Conservation (phyloP, 2,797 vertebrate genomes). For the Danio albolineatus region DNA sequence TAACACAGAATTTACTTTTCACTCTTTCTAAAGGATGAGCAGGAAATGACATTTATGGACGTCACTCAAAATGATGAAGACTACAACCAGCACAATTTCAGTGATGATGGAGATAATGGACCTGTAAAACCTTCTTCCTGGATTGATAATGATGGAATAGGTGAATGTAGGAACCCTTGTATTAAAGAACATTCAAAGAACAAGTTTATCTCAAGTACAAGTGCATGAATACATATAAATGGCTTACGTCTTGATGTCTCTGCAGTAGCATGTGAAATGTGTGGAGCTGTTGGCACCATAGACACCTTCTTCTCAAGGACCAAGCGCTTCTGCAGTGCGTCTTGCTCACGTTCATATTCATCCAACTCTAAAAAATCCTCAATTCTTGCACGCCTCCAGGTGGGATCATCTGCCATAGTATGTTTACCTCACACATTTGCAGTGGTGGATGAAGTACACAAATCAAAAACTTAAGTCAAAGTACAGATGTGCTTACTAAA, state of each 20-base stretch:
- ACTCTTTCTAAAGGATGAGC: constrained; percentile 52
- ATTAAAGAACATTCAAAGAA: too few relatives aligned
- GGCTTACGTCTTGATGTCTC: not conserved
- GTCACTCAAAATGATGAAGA: constrained; percentile 31
- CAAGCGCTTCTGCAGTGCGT: constrained; percentile 94
- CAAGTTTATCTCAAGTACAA: not conserved
- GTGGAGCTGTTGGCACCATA: constrained; percentile 84
- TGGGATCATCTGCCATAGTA: constrained; percentile 59
- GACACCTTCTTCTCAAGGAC: constrained; percentile 90
- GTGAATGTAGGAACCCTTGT: constrained; percentile 40
- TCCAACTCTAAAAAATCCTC: constrained; percentile 95
- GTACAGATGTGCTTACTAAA: too few relatives aligned
- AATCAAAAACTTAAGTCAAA: too few relatives aligned
- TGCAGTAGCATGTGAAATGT: constrained; percentile 93
- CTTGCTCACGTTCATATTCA: constrained; percentile 94
- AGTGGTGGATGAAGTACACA: too few relatives aligned
- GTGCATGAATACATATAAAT: not conserved
- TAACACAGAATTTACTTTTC: not conserved
- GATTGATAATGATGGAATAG: constrained; percentile 79
- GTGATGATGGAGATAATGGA: constrained; percentile 23
- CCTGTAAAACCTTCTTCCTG: constrained; percentile 49
- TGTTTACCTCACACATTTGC: too few relatives aligned
- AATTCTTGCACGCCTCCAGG: constrained; percentile 90
- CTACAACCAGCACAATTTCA: not conserved
- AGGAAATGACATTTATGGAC: constrained; percentile 14